A percentile compares a stretch with the other conserved stretches of the same genome.
These are phyloP conservation scores for Eumeta japonica DNA, from an alignment of 1,140 invertebrate genomes.

Conservation along the genomic window DNA sequence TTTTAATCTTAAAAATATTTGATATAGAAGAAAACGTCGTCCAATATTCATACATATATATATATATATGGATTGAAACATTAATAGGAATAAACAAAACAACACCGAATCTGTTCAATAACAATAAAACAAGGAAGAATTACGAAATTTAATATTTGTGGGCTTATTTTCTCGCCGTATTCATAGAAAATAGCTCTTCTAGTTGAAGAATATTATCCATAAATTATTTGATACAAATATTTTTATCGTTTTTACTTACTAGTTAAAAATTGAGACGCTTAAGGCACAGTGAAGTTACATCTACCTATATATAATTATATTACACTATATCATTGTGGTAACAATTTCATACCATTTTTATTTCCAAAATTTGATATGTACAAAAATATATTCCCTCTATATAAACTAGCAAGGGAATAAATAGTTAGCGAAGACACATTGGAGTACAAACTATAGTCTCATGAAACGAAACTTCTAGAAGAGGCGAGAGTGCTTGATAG, in stretches of 20 bases:
- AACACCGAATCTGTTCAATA: too few species aligned
- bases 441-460: slow-evolving; percentile 16
- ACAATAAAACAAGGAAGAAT: too few species aligned
- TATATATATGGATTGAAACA: too few species aligned
- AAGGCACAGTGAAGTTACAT: slow-evolving; percentile 53
- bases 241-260: slow-evolving; percentile 31
- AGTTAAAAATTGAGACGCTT: slow-evolving; percentile 53
- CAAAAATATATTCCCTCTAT: slow-evolving; percentile 47
- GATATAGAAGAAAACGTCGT: too few species aligned
- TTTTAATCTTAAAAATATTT: too few species aligned
- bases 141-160: too few species aligned
- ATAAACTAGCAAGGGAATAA: slow-evolving; percentile 8
- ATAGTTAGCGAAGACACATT: slow-evolving; percentile 16
- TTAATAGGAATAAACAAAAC: too few species aligned
- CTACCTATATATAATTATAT: slow-evolving; percentile 30
- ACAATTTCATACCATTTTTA: slow-evolving; percentile 41
- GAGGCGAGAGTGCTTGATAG: not conserved
- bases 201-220: too few species aligned
- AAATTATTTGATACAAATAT: too few species aligned
- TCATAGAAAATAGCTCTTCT: too few species aligned
- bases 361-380: slow-evolving; percentile 53
- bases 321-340: slow-evolving; percentile 46
- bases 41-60: too few species aligned
- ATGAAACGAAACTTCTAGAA: not conserved
- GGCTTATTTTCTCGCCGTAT: too few species aligned